These are phyloP conservation scores for Eurystomus glaucurus DNA, from an alignment of 2,797 vertebrate genomes.

Conservation along the genomic window DNA sequence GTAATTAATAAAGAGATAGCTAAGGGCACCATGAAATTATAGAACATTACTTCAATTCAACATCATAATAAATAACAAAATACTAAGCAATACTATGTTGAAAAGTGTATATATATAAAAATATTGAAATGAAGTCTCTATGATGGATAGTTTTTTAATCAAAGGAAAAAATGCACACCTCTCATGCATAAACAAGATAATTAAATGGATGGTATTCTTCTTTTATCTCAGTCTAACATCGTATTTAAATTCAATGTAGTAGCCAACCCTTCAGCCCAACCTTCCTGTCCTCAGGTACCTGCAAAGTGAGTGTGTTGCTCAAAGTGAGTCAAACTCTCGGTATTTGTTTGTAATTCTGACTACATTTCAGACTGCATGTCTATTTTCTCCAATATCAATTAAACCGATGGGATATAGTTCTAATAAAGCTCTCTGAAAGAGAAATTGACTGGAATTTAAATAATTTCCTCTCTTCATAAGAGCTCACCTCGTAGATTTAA, in stretches of 20 bases:
- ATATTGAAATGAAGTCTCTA: neutral
- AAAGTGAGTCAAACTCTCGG: neutral
- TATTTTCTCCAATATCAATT: neutral
- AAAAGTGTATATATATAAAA: neutral
- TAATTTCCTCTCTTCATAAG: neutral
- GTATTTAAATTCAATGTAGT: neutral
- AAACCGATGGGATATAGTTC: neutral
- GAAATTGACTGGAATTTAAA: neutral
- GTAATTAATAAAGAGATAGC: neutral
- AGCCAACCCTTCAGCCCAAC: neutral
- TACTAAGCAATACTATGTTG: neutral
- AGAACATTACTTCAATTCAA: neutral
- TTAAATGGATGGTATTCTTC: neutral
- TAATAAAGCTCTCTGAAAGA: neutral
- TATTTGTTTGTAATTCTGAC: neutral
- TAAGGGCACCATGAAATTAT: neutral
- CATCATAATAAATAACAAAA: neutral
- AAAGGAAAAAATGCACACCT: neutral
- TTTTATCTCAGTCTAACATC: neutral
- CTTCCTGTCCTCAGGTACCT: neutral
- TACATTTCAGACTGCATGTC: rapidly evolving
- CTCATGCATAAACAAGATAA: neutral
- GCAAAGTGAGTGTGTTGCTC: neutral
- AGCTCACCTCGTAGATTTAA: neutral
- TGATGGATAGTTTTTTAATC: neutral